Conservation (phyloP, 2,888 invertebrate species). For the Eremobia ochroleuca region DNA sequence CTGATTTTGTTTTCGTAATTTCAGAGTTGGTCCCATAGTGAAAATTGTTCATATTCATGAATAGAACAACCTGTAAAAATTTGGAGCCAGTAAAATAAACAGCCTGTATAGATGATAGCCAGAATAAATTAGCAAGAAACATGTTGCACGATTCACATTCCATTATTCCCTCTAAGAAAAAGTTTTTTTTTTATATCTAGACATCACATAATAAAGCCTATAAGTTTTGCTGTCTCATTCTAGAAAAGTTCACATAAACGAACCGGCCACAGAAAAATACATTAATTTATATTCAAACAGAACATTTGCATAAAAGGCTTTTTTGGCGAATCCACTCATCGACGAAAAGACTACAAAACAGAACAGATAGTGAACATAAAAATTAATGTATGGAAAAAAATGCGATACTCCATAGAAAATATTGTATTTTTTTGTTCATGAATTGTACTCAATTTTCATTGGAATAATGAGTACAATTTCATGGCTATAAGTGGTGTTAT, state of each 20-base stretch:
- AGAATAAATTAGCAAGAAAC: background rate
- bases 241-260: background rate
- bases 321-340: background rate
- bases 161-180: background rate
- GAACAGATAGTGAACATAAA: slow-evolving; percentile 4
- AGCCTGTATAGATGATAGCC: too few species aligned
- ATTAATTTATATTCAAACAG: slow-evolving; percentile 8
- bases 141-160: background rate
- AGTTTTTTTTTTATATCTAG: too few species aligned
- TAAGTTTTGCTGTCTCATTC: background rate
- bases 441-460: background rate
- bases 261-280: slow-evolving; percentile 1
- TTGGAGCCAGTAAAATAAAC: too few species aligned
- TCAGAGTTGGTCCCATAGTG: too few species aligned
- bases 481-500: slow-evolving; percentile 16
- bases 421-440: background rate
- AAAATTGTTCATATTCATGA: too few species aligned
- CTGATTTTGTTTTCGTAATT: too few species aligned
- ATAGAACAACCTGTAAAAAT: too few species aligned
- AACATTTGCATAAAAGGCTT: background rate
- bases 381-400: slow-evolving; percentile 33
- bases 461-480: slow-evolving; percentile 10
- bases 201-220: background rate
- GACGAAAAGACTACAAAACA: slow-evolving; percentile 7
- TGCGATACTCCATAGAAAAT: slow-evolving; percentile 17